phyloP scores from a whole-genome alignment of 2,113 vertebrate genomes.

The Hyperopisus bebe region DNA sequence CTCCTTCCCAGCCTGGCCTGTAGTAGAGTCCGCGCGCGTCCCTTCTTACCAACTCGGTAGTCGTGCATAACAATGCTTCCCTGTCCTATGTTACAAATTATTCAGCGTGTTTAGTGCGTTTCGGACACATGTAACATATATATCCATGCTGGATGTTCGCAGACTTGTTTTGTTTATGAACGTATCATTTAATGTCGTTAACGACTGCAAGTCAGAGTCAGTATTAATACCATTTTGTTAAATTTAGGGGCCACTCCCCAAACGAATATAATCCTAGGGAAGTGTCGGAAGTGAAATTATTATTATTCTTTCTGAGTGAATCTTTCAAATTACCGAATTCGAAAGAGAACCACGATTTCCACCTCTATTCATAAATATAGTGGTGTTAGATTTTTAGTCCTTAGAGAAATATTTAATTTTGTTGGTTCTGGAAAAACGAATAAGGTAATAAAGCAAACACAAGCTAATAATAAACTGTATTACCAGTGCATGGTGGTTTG shows the following conservation, averaged over 20 bases:
- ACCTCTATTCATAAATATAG: background rate
- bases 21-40: background rate
- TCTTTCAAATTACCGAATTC: background rate
- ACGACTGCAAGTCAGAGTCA: background rate
- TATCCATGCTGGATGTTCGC: background rate
- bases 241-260: background rate
- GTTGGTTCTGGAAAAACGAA: background rate
- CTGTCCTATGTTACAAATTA: background rate
- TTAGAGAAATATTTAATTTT: background rate
- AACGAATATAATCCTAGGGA: background rate
- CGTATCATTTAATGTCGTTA: background rate
- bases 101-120: background rate
- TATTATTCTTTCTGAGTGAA: background rate
- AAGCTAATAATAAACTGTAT: background rate
- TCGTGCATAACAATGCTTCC: background rate
- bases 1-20: background rate
- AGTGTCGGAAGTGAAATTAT: background rate
- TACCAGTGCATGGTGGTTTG: background rate
- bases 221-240: background rate
- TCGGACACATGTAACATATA: background rate
- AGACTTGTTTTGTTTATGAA: background rate
- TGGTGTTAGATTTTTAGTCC: background rate
- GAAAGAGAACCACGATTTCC: background rate
- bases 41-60: background rate
- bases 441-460: background rate